phyloP scores from a whole-genome alignment of 2,888 invertebrate species.

The Lobophora halterata region DNA sequence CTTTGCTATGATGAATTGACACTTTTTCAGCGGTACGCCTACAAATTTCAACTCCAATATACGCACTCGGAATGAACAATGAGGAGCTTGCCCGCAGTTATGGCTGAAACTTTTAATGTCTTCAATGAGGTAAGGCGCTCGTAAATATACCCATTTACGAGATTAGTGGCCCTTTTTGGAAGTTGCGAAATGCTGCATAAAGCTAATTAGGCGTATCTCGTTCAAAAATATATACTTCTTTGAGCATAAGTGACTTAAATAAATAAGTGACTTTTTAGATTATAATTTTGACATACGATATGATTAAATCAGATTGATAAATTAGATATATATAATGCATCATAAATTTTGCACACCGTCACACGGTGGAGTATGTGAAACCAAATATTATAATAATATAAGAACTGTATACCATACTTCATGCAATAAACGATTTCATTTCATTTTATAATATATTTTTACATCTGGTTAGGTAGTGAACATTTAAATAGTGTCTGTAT shows the following conservation, averaged over 20 bases:
- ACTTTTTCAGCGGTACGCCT: conserved; percentile 74
- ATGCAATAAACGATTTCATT: no score
- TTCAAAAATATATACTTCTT: conserved; percentile 31
- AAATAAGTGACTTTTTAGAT: no score
- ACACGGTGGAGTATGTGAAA: no score
- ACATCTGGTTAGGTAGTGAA: no score
- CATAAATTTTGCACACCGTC: no score
- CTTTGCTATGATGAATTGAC: conserved; percentile 80
- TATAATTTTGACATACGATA: no score
- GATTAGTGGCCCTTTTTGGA: conserved; percentile 65
- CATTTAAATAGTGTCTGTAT: conserved; percentile 39
- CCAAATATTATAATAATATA: no score
- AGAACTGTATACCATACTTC: no score
- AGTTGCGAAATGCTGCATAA: conserved; percentile 53
- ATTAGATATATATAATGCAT: no score
- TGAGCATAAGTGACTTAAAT: no score
- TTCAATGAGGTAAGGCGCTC: conserved; percentile 70
- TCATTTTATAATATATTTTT: no score
- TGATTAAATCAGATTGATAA: no score
- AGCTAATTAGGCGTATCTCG: conserved; percentile 54
- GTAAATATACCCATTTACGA: conserved; percentile 68
- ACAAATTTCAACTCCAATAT: conserved; percentile 78
- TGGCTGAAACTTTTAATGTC: conserved; percentile 76
- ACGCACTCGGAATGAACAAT: conserved; percentile 77
- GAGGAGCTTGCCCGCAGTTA: conserved; percentile 67